Base-by-base conservation (phyloP, 1,140 invertebrate species). In the Calephelis nemesis region DNA sequence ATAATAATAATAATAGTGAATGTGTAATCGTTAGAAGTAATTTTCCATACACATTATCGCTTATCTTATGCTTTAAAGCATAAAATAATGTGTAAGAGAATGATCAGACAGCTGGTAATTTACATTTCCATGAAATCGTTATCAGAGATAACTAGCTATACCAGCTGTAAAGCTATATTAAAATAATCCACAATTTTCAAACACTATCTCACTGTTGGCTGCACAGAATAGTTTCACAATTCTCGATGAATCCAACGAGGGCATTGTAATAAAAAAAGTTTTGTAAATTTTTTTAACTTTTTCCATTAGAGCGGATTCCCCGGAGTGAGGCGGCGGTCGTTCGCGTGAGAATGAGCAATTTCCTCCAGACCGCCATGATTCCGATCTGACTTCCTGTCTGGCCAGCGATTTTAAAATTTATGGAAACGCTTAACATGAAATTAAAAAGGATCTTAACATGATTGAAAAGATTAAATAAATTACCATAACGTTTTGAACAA, bases 311-410 rank as follows among this genome's bases (percentile, higher is more conserved):
- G 70, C 82, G 77, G 79, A 78, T 78, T 85, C 85, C 76, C 78
- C 58, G 73, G 84, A 81, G 83, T 71, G 75, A 76, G 76, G 79
- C 74, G 72, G 79, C 48, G 73, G 52, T 75, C 77, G 77, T 77
- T 89, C 83, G 87, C 87, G 87, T 90, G 87, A 87, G 85, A 90
- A 90, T 88, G 86, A 90, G 87, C 87, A 90, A 90, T 90, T 90
- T 90, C 86, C 87, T 83, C 77, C 71, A 76, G 71, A 84, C 84
- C 79, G 84, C 82, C 79, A 74, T 85, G 87, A 90, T 90, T 88
- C 85, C 84, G 87, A 90, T 90, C 86, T 84, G 85, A 82, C 86
- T 90, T 90, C 87, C 87, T 81, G 85, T 84, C 84, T 85, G 85
- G 76, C 76, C 81, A 81, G 80, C 83, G 84, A 86, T 86, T 88